Percentiles rank a stretch among this genome's conserved stretches.
Evolutionary conservation across 2,797 vertebrate species (phyloP).

Genomic region (Phalloptychus januarius): DNA sequence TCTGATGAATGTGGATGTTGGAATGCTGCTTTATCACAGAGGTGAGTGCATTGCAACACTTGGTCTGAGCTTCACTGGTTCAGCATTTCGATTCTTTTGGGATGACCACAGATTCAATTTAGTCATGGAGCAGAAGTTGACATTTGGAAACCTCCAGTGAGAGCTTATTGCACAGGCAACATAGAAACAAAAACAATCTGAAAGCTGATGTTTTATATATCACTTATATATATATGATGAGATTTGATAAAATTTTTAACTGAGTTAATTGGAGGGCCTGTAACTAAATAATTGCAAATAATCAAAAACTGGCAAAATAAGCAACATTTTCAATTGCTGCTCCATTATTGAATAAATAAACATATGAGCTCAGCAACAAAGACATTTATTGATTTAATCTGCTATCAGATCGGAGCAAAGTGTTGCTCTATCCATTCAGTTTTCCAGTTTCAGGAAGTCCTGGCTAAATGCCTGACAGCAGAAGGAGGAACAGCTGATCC

Average conservation of each 20-base stretch:
- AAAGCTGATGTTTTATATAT: background rate
- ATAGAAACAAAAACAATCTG: background rate
- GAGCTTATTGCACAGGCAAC: background rate
- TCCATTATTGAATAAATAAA: background rate
- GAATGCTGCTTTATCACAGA: constrained; percentile 27
- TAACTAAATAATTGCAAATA: background rate
- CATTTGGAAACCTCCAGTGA: background rate
- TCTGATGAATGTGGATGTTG: background rate
- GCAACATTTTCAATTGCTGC: background rate
- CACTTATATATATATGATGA: background rate
- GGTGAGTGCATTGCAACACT: constrained; percentile 44
- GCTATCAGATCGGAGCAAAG: background rate
- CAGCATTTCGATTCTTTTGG: background rate
- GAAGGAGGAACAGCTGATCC: too few relatives aligned
- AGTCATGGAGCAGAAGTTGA: background rate
- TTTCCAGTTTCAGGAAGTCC: background rate
- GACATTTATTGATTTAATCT: background rate
- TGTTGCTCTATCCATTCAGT: background rate
- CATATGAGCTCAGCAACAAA: background rate
- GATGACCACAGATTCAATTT: background rate
- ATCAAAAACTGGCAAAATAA: background rate
- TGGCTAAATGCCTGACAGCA: too few relatives aligned
- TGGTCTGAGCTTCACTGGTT: background rate
- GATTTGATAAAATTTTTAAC: background rate
- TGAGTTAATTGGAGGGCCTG: background rate